phyloP scores from a whole-genome alignment of 2,113 vertebrate species.

The Pogona vitticeps region DNA sequence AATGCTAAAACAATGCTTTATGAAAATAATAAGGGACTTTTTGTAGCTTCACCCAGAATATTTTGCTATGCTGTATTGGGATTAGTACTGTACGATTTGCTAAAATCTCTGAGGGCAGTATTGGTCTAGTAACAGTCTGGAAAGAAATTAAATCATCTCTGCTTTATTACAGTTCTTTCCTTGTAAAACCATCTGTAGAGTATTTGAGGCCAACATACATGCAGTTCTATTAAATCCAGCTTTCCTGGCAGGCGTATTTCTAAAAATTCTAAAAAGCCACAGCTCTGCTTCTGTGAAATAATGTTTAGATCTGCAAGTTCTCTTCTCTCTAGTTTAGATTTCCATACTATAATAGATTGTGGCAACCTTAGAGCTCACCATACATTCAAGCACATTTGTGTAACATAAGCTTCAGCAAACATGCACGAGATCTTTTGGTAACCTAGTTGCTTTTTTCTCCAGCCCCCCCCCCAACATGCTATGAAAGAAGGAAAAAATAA shows the following conservation, averaged over 20 bases:
- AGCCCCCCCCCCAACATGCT: not conserved
- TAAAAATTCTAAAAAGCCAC: not conserved
- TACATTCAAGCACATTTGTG: not conserved
- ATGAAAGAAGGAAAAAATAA: not conserved
- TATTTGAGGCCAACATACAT: constrained; percentile 41
- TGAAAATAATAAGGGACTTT: not conserved
- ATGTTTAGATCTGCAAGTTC: not conserved
- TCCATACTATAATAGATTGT: not conserved
- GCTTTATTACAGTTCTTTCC: constrained; percentile 29
- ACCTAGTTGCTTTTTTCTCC: not conserved
- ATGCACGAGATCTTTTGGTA: not conserved
- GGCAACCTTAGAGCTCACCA: not conserved
- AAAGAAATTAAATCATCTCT: constrained; percentile 51
- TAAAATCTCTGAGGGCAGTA: constrained; percentile 40
- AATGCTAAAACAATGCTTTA: not conserved
- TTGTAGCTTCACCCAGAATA: constrained; percentile 36
- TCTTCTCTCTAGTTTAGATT: not conserved
- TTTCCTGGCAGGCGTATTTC: constrained; percentile 37
- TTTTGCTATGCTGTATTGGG: constrained; percentile 48
- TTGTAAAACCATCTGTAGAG: constrained; percentile 60
- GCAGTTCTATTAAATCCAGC: not conserved
- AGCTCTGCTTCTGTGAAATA: not conserved
- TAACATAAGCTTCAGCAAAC: not conserved
- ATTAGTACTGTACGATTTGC: constrained; percentile 19
- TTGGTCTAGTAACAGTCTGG: constrained; percentile 65